Evolutionary conservation across 2,113 vertebrate species (phyloP).

Genomic region (Arizona elegans): DNA sequence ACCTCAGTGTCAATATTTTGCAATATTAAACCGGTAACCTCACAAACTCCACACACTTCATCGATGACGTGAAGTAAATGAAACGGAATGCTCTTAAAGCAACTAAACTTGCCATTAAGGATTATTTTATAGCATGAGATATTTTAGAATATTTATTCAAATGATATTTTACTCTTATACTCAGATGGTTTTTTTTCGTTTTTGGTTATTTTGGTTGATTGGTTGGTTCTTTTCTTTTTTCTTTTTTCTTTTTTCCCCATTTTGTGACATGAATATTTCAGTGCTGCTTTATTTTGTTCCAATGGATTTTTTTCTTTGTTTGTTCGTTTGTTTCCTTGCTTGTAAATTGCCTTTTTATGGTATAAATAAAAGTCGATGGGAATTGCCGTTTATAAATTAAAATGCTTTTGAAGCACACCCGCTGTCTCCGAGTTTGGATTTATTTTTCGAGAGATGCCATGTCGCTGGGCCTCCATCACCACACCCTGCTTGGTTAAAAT

Average conservation of each 20-base stretch:
- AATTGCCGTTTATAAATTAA: slow-evolving; percentile 99
- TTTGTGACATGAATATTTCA: slow-evolving; percentile 84
- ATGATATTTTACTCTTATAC: slow-evolving; percentile 99
- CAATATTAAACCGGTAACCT: slow-evolving; percentile 96
- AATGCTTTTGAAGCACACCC: slow-evolving; percentile 90
- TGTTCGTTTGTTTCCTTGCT: slow-evolving; percentile 71
- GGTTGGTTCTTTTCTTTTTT: neutral
- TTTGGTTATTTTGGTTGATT: too few relatives aligned
- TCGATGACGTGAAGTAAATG: slow-evolving; percentile 93
- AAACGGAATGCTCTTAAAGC: slow-evolving; percentile 95
- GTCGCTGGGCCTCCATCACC: neutral
- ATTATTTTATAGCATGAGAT: slow-evolving; percentile 99
- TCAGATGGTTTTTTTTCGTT: slow-evolving; percentile 71
- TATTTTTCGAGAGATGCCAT: neutral
- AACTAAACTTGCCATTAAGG: slow-evolving; percentile 95
- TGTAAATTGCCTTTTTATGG: slow-evolving; percentile 99
- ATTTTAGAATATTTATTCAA: slow-evolving; percentile 99
- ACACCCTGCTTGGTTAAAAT: neutral
- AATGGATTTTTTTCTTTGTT: slow-evolving; percentile 70
- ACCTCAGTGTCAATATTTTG: slow-evolving; percentile 75
- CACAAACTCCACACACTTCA: slow-evolving; percentile 89
- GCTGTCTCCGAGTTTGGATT: slow-evolving; percentile 47
- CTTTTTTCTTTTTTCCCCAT: slow-evolving; percentile 67
- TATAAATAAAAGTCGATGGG: slow-evolving; percentile 89
- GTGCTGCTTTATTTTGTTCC: slow-evolving; percentile 84